Evolutionary conservation across 2,113 vertebrate genomes (phyloP).

Genomic region (Triplophysa tibetana): DNA sequence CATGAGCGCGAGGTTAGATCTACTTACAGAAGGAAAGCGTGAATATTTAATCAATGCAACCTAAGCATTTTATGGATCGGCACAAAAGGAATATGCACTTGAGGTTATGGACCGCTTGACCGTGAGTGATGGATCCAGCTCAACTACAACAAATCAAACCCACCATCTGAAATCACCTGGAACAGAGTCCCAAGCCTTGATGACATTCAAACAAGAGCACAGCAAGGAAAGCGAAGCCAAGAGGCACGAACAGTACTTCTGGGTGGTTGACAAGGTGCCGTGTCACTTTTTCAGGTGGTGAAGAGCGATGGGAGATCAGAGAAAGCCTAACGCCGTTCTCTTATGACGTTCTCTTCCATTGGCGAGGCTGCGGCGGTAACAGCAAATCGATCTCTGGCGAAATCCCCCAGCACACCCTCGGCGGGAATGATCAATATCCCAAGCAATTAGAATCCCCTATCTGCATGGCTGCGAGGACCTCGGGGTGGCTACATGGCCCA

Average conservation of each 20-base stretch:
- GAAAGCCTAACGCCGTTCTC: slow-evolving; percentile 62
- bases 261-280: slow-evolving; percentile 50
- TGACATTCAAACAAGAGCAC: not conserved
- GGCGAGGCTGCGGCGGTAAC: slow-evolving; percentile 75
- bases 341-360: slow-evolving; percentile 62
- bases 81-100: slow-evolving; percentile 24
- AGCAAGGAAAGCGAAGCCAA: not conserved
- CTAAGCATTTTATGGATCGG: slow-evolving; percentile 47
- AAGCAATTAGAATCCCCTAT: slow-evolving; percentile 85
- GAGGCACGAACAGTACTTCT: not conserved
- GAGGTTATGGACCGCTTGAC: slow-evolving; percentile 7
- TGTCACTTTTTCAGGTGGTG: slow-evolving; percentile 54
- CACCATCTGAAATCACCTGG: slow-evolving; percentile 4
- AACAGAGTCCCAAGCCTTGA: not conserved
- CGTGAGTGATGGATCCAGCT: slow-evolving; percentile 41
- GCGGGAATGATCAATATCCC: slow-evolving; percentile 78
- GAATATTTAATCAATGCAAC: slow-evolving; percentile 59
- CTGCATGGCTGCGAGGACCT: slow-evolving; percentile 79
- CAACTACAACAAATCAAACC: slow-evolving; percentile 43
- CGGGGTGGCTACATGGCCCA: slow-evolving; percentile 71
- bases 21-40: slow-evolving; percentile 56
- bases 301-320: slow-evolving; percentile 57
- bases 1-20: slow-evolving; percentile 37
- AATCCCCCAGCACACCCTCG: slow-evolving; percentile 70
- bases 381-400: slow-evolving; percentile 79